phyloP scores from a whole-genome alignment of 2,113 vertebrate genomes.

The Coturnix japonica region DNA sequence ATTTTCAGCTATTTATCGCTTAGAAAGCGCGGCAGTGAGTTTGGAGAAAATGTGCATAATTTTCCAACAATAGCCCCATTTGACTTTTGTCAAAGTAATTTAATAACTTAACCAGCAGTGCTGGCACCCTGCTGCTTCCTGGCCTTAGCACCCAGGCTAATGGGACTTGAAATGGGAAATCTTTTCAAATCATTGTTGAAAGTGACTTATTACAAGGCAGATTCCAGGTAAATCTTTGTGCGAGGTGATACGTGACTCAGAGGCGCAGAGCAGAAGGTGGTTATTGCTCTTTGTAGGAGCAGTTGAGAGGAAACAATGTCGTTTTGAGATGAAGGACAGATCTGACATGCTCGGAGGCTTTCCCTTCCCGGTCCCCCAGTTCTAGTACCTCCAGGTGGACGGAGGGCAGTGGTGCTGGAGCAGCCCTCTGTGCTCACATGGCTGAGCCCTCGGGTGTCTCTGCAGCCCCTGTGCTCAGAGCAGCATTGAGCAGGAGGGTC shows the following conservation, averaged over 20 bases:
- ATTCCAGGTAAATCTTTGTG: slow-evolving; percentile 65
- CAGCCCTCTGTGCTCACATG: not conserved
- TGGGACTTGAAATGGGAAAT: slow-evolving; percentile 53
- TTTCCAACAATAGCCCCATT: slow-evolving; percentile 63
- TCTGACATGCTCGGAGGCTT: not conserved
- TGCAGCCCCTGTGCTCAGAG: not conserved
- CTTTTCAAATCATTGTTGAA: slow-evolving; percentile 25
- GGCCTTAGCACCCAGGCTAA: slow-evolving; percentile 44
- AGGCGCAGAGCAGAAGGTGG: not conserved
- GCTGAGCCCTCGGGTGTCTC: no score
- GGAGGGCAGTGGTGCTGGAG: not conserved
- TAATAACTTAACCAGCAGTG: slow-evolving; percentile 53
- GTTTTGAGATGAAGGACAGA: not conserved
- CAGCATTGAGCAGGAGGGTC: not conserved
- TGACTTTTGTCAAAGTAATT: slow-evolving; percentile 65
- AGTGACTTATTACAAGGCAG: slow-evolving; percentile 63
- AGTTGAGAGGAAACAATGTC: slow-evolving; percentile 12
- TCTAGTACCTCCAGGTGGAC: not conserved
- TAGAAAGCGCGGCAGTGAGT: not conserved
- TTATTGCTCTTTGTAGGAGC: slow-evolving; percentile 6
- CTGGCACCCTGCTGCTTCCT: slow-evolving; percentile 36
- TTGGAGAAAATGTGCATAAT: slow-evolving; percentile 57
- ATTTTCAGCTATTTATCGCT: slow-evolving; percentile 59
- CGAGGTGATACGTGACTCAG: slow-evolving; percentile 47
- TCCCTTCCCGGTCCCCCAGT: not conserved